Evolutionary conservation across 2,113 vertebrate genomes (phyloP), one percentile per base, ranked within the genome.

Genomic region (Scomber japonicus): DNA sequence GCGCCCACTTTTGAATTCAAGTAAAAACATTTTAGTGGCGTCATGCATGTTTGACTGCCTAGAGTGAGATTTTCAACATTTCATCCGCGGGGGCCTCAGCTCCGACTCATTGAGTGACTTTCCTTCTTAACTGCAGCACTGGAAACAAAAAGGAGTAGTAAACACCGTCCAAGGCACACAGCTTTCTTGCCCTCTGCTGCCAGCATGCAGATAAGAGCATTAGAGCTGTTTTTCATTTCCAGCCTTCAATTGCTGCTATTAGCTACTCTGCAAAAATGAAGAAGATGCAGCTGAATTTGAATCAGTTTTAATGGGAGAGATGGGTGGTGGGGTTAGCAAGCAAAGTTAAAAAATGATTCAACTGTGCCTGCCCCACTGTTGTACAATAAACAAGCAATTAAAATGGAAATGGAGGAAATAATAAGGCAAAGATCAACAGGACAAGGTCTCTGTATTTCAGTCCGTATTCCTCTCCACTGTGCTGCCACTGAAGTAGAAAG

Each of bases 181-280:
- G 84, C 88, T 86, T 91, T 80, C 79, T 85, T 83, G 77, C 81
- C 85, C 80, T 89, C 83, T 83, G 84, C 89, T 92, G 91, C 84
- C 75, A 81, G 85, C 80, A 82, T 81, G 77, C 82, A 85, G 90
- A 94, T 94, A 94, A 94, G 89, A 87, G 90, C 80, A 91, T 93
- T 91, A 93, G 78, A 71, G 83, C 83, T 78, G 59, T 85, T 84
- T 88, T 86, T 70, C 76, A 15, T 84, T 90, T 85, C 65, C 68
- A 77, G 75, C 15, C 27, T 84, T 90, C 84, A 51, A 85, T 91
- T 91, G 88, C 75, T 73, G 71, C 75, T 85, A 85, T 90, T 92
- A 90, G 85, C 78, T 82, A 66, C 86, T 83, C 68, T 59, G 78
- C 21, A 72, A 84, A 86, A 86, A 71, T 54, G 54, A 86, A 61